Base-by-base conservation (phyloP, 53 echinoderm and acorn worm species). In the Glandiceps talaboti region DNA sequence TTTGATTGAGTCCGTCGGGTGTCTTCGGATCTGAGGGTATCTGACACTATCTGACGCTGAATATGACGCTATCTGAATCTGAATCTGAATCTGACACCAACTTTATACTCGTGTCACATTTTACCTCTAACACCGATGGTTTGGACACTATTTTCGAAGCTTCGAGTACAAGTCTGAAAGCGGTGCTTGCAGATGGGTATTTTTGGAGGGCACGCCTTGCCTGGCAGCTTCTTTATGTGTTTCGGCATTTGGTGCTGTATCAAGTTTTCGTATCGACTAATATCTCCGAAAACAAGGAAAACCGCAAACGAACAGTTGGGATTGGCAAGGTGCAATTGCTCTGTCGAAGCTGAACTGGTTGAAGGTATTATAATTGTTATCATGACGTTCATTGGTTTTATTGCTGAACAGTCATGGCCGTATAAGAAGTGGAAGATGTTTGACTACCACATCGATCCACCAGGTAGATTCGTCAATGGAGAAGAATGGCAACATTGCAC, bases 141-240 rank as follows among this genome's bases (percentile, higher is more conserved):
- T n/a, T n/a, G n/a, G n/a, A n/a, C n/a, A n/a, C n/a, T n/a, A n/a
- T n/a, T n/a, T n/a, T n/a, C n/a, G n/a, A n/a, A n/a, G n/a, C n/a
- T n/a, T n/a, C n/a, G n/a, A n/a, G n/a, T n/a, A n/a, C n/a, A n/a
- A n/a, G n/a, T n/a, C n/a, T n/a, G n/a, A n/a, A n/a, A n/a, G n/a
- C n/a, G n/a, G n/a, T n/a, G n/a, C n/a, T n/a, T n/a, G n/a, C n/a
- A 45, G 20, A 97, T 97, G 97, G 97, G 97, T 73, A 97, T 93
- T 14, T 97, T 91, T 77, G 83, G 87, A 1, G 97, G 97, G 0
- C 97, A 97, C 80, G 97, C 93, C 25, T 79, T 84, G 75, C 97
- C 97, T 29, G 97, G 97, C 25, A 74, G 85, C 31, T 97, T 97
- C 73, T 97, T 97, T 86, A 88, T 97, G 33, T 31, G 89, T 14